phyloP scores from a whole-genome alignment of 2,888 invertebrate species.

The Eristalinus aeneus region DNA sequence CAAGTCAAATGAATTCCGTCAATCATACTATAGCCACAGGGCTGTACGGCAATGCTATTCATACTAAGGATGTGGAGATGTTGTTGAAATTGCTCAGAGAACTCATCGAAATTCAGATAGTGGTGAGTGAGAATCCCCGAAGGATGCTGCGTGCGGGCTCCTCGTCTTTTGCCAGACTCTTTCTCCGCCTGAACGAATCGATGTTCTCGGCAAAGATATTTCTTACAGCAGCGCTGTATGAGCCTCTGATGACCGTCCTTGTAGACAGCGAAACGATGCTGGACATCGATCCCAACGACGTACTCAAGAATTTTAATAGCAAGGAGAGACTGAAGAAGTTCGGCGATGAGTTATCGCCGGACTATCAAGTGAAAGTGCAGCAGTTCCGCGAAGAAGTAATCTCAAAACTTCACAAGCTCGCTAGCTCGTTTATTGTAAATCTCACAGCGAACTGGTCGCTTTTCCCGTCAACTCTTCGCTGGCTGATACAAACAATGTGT shows the following conservation, averaged over 20 bases:
- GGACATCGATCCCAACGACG: conserved; percentile 95
- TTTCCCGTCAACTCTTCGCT: conserved; percentile 94
- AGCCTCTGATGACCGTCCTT: conserved; percentile 94
- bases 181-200: conserved; percentile 93
- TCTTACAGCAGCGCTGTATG: conserved; percentile 94
- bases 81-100: conserved; percentile 85
- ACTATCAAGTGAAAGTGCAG: conserved; percentile 87
- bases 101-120: conserved; percentile 87
- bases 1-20: conserved; percentile 77
- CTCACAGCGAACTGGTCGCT: conserved; percentile 92
- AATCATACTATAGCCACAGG: conserved; percentile 82
- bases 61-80: conserved; percentile 88
- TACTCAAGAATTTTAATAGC: conserved; percentile 79
- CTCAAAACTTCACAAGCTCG: conserved; percentile 88
- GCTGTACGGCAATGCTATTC: conserved; percentile 87
- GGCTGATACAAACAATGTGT: conserved; percentile 94
- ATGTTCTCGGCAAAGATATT: conserved; percentile 95
- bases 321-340: conserved; percentile 85
- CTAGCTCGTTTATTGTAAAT: conserved; percentile 90
- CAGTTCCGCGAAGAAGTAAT: conserved; percentile 91
- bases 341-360: conserved; percentile 87
- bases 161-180: conserved; percentile 92
- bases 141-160: conserved; percentile 91
- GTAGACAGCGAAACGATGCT: conserved; percentile 95
- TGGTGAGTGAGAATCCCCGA: conserved; percentile 86